Base-by-base conservation (phyloP, 2,888 invertebrate genomes). In the Barypeithes pellucidus region DNA sequence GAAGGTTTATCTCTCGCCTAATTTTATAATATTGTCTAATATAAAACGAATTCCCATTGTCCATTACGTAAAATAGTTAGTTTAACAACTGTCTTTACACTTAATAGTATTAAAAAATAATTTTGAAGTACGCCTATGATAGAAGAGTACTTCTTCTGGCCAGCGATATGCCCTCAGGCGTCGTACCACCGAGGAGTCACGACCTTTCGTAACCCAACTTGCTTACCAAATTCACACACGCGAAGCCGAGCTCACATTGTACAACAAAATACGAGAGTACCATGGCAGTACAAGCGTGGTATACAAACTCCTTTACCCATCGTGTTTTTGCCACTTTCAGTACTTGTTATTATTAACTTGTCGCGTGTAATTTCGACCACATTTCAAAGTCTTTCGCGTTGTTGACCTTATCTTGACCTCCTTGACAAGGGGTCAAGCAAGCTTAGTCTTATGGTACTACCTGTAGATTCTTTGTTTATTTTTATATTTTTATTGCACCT, bases 191-290 rank as follows among this genome's bases (percentile, higher is more conserved):
- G 80, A 83, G 83, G 80, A 83, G 84, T 84, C 84, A 83, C 84
- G 83, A 84, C 83, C 84, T 84, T 83, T 83, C 80, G 82, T 83
- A 83, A 83, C 83, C 83, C 81, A 83, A 81, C 83, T 82, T 83
- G 82, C 82, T 82, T 82, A 82, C 82, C 82, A 82, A 83, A 82
- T 81, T 82, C 80, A 82, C 81, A 81, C 80, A 80, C 80, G 77
- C 79, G 79, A 81, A 82, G 79, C 71, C 80, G 73, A 77, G 77
- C 76, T 81, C 77, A 81, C 81, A 81, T 77, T 74, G 79, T 79
- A 80, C 78, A 80, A 81, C 60, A 63, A 70, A 73, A 70, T 70
- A 43, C 54, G 45, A 72, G 36, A 57, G 29, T 52, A 71, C 63
- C 50, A 47, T 62, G 50, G 57, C 60, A 50, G 43, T 61, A 59